Evolutionary conservation across 2,113 vertebrate genomes (phyloP), one percentile per base, ranked within the genome.

Genomic region (Dryoscopus gambensis): DNA sequence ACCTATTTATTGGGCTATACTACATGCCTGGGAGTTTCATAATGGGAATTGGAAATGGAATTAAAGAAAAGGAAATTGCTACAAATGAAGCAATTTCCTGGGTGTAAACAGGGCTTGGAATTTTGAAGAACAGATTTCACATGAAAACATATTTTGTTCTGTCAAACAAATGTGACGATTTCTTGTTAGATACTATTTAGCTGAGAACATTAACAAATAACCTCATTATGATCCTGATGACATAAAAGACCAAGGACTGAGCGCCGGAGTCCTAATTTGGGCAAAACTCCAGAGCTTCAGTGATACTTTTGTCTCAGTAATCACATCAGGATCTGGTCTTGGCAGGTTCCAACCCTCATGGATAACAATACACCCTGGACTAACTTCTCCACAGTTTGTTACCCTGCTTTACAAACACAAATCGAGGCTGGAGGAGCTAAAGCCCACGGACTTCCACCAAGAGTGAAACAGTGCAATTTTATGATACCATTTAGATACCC

Each of bases 1-100:
- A 93, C 97, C 78, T 97, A 94, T 95, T 96, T 95, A 84, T 64
- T 83, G 93, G 93, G 81, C 83, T 77, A 95, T 85, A 68, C 64
- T 42, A 76, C 92, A 85, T 89, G 88, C 75, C 88, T 93, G 80
- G 33, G 70, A 93, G 83, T 91, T 96, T 97, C 95, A 95, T 97
- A 97, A 97, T 97, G 90, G 91, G 81, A 97, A 93, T 84, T 93
- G 93, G 94, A 97, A 97, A 96, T 90, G 90, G 91, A 87, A 95
- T 95, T 94, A 89, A 62, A 92, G 92, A 93, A 92, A 94, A 96
- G 97, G 97, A 97, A 97, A 96, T 96, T 74, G 95, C 91, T 81
- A 60, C 87, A 95, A 93, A 95, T 97, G 91, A 97, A 96, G 94
- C 88, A 94, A 96, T 97, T 97, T 97, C 97, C 95, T 91, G 95